phyloP scores from a whole-genome alignment of 2,113 vertebrate species.

The Oncorhynchus tshawytscha region DNA sequence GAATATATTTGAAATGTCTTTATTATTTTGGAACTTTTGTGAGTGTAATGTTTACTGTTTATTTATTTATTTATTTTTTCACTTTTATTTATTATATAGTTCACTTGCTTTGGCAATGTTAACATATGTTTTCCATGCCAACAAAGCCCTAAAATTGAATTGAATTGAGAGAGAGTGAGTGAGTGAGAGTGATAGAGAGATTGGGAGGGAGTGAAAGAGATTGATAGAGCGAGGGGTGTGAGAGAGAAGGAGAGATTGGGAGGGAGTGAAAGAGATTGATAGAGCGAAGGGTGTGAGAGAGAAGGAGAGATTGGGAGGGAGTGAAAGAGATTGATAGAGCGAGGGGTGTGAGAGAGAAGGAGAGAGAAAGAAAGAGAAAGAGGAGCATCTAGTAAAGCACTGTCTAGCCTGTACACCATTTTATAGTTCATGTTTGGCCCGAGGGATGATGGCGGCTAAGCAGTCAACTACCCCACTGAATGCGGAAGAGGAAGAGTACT shows the following conservation, averaged over 20 bases:
- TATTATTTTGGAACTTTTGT: too few relatives aligned
- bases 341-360: background rate
- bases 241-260: background rate
- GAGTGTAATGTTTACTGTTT: too few relatives aligned
- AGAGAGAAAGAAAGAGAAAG: background rate
- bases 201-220: background rate
- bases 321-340: conserved; percentile 8
- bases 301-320: too few relatives aligned
- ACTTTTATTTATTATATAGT: too few relatives aligned
- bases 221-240: background rate
- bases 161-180: background rate
- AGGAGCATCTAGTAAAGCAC: conserved; percentile 29
- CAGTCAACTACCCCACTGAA: conserved; percentile 63
- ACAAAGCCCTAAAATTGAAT: too few relatives aligned
- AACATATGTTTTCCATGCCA: too few relatives aligned
- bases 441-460: conserved; percentile 59
- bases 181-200: conserved; percentile 8
- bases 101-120: too few relatives aligned
- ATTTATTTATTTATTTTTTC: too few relatives aligned
- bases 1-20: too few relatives aligned
- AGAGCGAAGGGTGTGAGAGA: too few relatives aligned
- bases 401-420: conserved; percentile 46
- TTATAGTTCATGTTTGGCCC: conserved; percentile 67
- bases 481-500: conserved; percentile 34
- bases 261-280: conserved; percentile 1